Evolutionary conservation across 2,888 invertebrate species (phyloP).

Genomic region (Apamea epomidion): DNA sequence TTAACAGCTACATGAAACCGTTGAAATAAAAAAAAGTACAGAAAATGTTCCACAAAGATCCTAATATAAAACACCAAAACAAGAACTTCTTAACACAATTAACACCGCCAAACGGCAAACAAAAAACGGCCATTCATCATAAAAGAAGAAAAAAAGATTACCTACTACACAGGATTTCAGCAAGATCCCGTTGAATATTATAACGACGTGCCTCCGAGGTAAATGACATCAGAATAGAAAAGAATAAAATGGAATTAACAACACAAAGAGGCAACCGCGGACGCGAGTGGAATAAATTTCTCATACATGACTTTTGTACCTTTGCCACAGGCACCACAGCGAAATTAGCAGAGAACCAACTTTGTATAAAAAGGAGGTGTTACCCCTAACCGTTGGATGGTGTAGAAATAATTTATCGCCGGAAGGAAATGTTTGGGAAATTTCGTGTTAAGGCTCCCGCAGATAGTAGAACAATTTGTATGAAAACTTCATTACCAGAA

Average conservation of each 20-base stretch:
- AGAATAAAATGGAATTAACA: slow-evolving; percentile 84
- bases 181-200: slow-evolving; percentile 72
- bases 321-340: slow-evolving; percentile 44
- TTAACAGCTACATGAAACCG: neutral
- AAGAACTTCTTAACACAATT: slow-evolving; percentile 41
- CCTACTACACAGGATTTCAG: slow-evolving; percentile 53
- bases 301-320: slow-evolving; percentile 78
- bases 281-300: slow-evolving; percentile 80
- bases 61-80: neutral
- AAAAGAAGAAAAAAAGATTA: slow-evolving; percentile 45
- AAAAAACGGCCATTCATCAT: slow-evolving; percentile 52
- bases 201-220: slow-evolving; percentile 68
- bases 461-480: neutral
- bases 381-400: slow-evolving; percentile 17
- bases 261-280: slow-evolving; percentile 77
- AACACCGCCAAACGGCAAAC: slow-evolving; percentile 34
- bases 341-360: slow-evolving; percentile 54
- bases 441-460: slow-evolving; percentile 8
- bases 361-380: slow-evolving; percentile 41
- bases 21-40: neutral
- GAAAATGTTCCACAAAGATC: neutral
- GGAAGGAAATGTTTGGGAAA: slow-evolving; percentile 5
- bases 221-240: slow-evolving; percentile 77
- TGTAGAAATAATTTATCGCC: slow-evolving; percentile 50
- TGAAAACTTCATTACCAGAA: neutral